Percentiles rank a stretch among this genome's conserved stretches.
Evolutionary conservation across 2,888 invertebrate genomes (phyloP).

Genomic region (Phengaris arion): DNA sequence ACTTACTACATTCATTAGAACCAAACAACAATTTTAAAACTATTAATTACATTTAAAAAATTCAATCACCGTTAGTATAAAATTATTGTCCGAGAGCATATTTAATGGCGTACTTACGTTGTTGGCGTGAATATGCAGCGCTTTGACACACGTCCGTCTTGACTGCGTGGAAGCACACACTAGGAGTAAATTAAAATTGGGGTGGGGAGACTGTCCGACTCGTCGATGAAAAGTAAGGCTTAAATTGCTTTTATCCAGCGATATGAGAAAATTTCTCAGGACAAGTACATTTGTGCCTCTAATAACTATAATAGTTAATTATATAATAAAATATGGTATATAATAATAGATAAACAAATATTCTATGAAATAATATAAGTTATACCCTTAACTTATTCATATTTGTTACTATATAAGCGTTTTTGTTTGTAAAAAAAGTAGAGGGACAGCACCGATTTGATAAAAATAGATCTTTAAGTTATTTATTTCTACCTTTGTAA

Average conservation of each 20-base stretch:
- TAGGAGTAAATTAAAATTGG: no score
- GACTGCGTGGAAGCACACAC: no score
- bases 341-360: neutral
- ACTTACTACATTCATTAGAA: no score
- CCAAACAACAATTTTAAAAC: no score
- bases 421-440: no score
- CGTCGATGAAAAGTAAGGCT: constrained; percentile 10
- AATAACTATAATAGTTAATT: constrained; percentile 8
- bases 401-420: no score
- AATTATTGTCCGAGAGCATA: constrained; percentile 21
- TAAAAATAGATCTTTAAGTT: no score
- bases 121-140: neutral
- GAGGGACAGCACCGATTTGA: no score
- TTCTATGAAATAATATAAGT: constrained; percentile 18
- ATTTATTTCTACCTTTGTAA: neutral
- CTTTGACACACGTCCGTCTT: constrained; percentile 14
- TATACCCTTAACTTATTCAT: neutral
- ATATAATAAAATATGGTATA: constrained; percentile 13
- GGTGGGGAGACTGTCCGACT: neutral
- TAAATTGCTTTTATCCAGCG: constrained; percentile 23
- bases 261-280: constrained; percentile 15
- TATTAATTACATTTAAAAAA: neutral
- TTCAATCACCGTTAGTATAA: constrained; percentile 6
- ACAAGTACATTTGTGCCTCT: constrained; percentile 19
- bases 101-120: constrained; percentile 16